A percentile compares a stretch with the other conserved stretches of the same genome.
phyloP scores from a whole-genome alignment of 1,140 invertebrate genomes.

The Agrilus planipennis region DNA sequence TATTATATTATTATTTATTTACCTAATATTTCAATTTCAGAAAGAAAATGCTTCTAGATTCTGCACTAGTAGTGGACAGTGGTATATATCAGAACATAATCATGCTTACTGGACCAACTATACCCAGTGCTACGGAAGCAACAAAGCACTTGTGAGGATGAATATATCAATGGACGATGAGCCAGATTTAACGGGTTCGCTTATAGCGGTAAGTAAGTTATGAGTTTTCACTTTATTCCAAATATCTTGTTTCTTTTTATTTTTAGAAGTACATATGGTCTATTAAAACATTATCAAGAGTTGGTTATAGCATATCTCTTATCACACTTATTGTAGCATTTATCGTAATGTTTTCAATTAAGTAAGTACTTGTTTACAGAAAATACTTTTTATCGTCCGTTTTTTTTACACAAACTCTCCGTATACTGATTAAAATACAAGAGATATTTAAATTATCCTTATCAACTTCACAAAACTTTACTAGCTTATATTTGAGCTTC shows the following conservation, averaged over 20 bases:
- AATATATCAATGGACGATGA: conserved; percentile 6
- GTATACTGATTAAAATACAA: too few species aligned
- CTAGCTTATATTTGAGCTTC: too few species aligned
- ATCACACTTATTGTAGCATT: conserved; percentile 46
- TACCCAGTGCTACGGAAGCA: conserved; percentile 24
- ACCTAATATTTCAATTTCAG: conserved; percentile 4
- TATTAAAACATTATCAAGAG: conserved; percentile 46
- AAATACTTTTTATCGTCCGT: too few species aligned
- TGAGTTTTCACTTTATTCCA: conserved; percentile 1
- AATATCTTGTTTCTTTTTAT: conserved; percentile 1
- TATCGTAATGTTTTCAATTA: conserved; percentile 47
- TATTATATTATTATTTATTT: conserved; percentile 1
- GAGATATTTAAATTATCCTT: too few species aligned
- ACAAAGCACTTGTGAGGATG: conserved; percentile 11
- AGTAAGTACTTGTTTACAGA: too few species aligned
- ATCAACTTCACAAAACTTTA: too few species aligned
- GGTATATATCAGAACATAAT: conserved; percentile 21
- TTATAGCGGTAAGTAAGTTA: background rate
- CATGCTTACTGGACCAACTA: conserved; percentile 31
- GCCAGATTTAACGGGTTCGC: conserved; percentile 4
- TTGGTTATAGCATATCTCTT: conserved; percentile 52
- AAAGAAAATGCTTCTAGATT: conserved; percentile 21
- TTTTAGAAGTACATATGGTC: conserved; percentile 43
- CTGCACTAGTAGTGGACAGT: conserved; percentile 26
- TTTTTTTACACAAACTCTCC: too few species aligned